Conservation (phyloP, 1,140 invertebrate genomes). For the Hormaphis cornu region DNA sequence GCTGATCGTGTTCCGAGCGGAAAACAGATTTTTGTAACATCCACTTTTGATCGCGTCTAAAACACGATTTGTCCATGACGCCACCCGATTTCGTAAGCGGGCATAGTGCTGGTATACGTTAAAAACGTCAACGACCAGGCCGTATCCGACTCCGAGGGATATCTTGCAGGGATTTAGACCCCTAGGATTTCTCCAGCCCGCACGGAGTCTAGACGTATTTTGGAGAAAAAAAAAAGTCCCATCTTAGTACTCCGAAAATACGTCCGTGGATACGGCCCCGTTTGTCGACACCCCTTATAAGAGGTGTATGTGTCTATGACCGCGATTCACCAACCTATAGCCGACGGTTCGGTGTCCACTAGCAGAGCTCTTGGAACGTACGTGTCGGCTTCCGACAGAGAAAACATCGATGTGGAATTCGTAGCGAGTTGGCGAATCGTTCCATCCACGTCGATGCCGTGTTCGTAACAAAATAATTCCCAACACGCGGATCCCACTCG, state of each 20-base stretch:
- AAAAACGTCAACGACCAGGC: no score
- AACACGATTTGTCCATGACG: constrained; percentile 33
- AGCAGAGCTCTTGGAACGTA: constrained; percentile 68
- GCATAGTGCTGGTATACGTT: no score
- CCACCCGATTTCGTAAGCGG: no score
- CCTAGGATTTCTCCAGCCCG: no score
- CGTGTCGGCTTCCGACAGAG: constrained; percentile 57
- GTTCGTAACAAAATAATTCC: constrained; percentile 65
- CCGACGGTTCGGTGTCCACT: constrained; percentile 70
- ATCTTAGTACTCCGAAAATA: no score
- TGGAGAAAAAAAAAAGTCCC: no score
- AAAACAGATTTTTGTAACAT: constrained; percentile 62
- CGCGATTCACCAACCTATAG: constrained; percentile 45
- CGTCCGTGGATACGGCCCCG: no score
- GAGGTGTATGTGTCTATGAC: background rate
- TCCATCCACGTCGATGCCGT: constrained; percentile 59
- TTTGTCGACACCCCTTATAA: no score
- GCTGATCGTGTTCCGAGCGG: constrained; percentile 64
- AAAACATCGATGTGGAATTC: constrained; percentile 58
- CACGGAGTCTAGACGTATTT: no score
- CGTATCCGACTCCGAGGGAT: no score
- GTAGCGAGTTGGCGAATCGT: constrained; percentile 40
- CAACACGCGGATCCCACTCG: constrained; percentile 62
- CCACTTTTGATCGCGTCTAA: constrained; percentile 61
- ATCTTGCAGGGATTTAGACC: no score